phyloP scores from a whole-genome alignment of 1,140 invertebrate species.

The Drosophila arizonae region DNA sequence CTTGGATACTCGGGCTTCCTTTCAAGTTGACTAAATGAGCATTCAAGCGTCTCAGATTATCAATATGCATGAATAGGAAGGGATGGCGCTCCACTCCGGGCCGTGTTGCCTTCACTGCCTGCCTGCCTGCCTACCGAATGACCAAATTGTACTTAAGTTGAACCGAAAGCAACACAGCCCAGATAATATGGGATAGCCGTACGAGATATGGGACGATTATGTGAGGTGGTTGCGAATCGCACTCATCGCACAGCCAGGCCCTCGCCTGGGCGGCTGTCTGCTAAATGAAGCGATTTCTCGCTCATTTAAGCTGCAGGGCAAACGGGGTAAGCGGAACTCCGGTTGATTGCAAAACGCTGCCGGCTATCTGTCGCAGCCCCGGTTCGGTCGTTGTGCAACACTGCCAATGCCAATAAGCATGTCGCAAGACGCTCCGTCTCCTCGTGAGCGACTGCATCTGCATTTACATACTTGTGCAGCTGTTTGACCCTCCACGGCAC shows the following conservation, averaged over 20 bases:
- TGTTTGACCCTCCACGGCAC: constrained; percentile 1
- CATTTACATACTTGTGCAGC: not conserved
- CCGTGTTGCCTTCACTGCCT: too few species aligned
- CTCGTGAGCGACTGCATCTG: constrained; percentile 2
- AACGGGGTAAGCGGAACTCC: constrained; percentile 36
- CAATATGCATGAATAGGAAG: constrained; percentile 44
- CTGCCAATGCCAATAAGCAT: constrained; percentile 36
- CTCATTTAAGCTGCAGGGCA: constrained; percentile 27
- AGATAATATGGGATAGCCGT: constrained; percentile 29
- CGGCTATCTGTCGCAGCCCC: constrained; percentile 12
- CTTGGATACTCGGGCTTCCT: constrained; percentile 34
- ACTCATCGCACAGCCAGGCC: not conserved
- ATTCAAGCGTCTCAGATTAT: constrained; percentile 57
- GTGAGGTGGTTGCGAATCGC: not conserved
- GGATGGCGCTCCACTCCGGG: not conserved
- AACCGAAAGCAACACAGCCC: constrained; percentile 24
- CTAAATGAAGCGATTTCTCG: constrained; percentile 47
- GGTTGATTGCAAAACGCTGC: constrained; percentile 48
- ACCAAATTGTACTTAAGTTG: constrained; percentile 49
- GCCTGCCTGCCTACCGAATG: constrained; percentile 15
- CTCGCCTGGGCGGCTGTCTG: constrained; percentile 1
- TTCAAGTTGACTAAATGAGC: constrained; percentile 57
- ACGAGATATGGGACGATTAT: constrained; percentile 31
- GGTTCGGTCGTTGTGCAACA: constrained; percentile 38
- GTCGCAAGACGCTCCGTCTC: constrained; percentile 1